Percentiles rank a stretch among this genome's conserved stretches.
These are phyloP conservation scores for Naso thynnoides DNA, from an alignment of 2,797 vertebrate species.

Conservation along the genomic window DNA sequence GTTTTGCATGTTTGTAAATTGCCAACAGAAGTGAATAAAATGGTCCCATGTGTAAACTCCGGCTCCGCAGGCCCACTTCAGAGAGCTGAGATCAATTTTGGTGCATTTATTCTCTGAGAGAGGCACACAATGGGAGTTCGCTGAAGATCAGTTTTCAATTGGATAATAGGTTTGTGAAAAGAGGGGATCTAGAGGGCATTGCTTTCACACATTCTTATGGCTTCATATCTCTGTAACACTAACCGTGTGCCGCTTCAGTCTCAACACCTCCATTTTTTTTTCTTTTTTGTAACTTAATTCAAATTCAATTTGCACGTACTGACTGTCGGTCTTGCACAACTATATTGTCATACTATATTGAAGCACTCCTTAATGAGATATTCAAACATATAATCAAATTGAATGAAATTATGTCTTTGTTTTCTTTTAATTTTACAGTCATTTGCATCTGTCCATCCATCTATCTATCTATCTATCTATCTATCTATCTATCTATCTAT, in stretches of 20 bases:
- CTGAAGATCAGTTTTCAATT: constrained; percentile 85
- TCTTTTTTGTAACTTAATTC: constrained; percentile 20
- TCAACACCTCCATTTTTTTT: constrained; percentile 61
- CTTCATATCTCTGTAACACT: constrained; percentile 80
- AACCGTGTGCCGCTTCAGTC: constrained; percentile 57
- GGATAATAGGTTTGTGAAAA: constrained; percentile 84
- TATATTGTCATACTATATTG: constrained; percentile 29
- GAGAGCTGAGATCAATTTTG: constrained; percentile 86
- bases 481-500: constrained; percentile 38
- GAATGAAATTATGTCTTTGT: constrained; percentile 55
- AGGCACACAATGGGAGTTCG: constrained; percentile 81
- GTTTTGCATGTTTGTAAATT: constrained; percentile 84
- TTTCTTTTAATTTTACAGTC: constrained; percentile 70
- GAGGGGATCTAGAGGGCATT: constrained; percentile 80
- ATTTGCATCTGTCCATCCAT: constrained; percentile 24
- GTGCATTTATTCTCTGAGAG: constrained; percentile 82
- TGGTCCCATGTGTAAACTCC: constrained; percentile 85
- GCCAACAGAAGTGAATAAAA: constrained; percentile 87
- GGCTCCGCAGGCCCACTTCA: constrained; percentile 74
- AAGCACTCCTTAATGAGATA: constrained; percentile 47
- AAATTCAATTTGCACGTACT: constrained; percentile 70
- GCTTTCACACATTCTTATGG: constrained; percentile 85
- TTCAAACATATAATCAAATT: constrained; percentile 51
- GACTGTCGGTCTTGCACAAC: constrained; percentile 19
- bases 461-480: constrained; percentile 17